phyloP scores from a whole-genome alignment of 2,113 vertebrate genomes.

The Hucho hucho region DNA sequence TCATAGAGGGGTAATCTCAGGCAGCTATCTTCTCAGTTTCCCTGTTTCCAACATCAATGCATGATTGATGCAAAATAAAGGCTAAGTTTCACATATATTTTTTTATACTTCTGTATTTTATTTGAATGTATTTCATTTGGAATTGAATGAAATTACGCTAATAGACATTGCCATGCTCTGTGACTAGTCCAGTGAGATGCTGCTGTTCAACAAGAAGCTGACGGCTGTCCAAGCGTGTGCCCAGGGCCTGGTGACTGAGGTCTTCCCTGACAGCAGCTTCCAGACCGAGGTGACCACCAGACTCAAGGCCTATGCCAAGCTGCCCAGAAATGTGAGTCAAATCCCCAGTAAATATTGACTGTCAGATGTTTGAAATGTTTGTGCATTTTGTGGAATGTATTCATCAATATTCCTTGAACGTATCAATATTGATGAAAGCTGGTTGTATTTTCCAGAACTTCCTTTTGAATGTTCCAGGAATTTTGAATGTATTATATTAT shows the following conservation, averaged over 20 bases:
- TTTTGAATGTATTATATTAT: too few species aligned
- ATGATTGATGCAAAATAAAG: too few species aligned
- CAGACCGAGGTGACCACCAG: constrained; percentile 85
- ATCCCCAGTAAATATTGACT: background rate
- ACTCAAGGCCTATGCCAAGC: constrained; percentile 77
- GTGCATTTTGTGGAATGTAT: too few species aligned
- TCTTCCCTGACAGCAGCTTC: constrained; percentile 86
- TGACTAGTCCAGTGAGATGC: constrained; percentile 84
- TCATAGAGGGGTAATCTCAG: background rate
- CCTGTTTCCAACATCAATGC: too few species aligned
- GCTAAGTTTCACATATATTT: too few species aligned
- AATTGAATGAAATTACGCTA: background rate
- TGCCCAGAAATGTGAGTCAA: constrained; percentile 81
- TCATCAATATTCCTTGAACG: too few species aligned
- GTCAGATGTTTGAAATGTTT: too few species aligned
- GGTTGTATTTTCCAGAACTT: too few species aligned
- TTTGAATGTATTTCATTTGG: too few species aligned
- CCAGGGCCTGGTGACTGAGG: constrained; percentile 84
- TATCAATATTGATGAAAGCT: too few species aligned
- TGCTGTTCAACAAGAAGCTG: constrained; percentile 91
- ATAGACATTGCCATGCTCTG: background rate
- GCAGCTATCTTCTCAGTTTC: too few species aligned
- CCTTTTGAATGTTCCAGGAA: too few species aligned
- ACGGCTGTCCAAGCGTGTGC: constrained; percentile 84
- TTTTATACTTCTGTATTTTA: background rate